Evolutionary conservation across 2,797 vertebrate genomes (phyloP), one percentile per base, ranked within the genome.

Genomic region (Lagodon rhomboides): DNA sequence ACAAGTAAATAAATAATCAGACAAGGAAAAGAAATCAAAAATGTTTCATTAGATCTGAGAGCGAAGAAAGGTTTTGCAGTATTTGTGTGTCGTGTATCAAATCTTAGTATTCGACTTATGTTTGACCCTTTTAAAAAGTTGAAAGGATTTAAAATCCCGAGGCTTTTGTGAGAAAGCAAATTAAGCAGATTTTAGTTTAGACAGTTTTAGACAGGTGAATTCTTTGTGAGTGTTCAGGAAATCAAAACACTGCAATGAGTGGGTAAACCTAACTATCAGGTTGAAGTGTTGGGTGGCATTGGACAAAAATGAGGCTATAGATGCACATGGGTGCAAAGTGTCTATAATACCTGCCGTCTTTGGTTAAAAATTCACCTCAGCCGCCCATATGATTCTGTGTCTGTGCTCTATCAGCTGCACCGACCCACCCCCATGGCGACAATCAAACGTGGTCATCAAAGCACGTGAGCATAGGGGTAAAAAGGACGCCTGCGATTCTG

Each of bases 401-500:
- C 10, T 61, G 30, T n/a, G 34, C 22, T 69, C 30, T 54, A 1
- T 46, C 20, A 50, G 3, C 25, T 69, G 49, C 44, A 27, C 30
- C 60, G 56, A 60, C 23, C 10, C 43, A 53, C 3, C 25, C 53
- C 5, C 16, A 27, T 9, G 20, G 43, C 53, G 6, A 47, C 9
- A 17, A 34, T 68, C 46, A 59, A 9, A 27, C 12, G 30, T 60
- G 41, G n/a, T 22, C 58, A 55, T 73, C 3, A 54, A 56, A 68
- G 22, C 27, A 6, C 3, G 0, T 55, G 44, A 61, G 12, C 8
- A 6, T 5, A 13, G 47, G 43, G 27, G n/a, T 46, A 41, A 73
- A 68, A 44, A 54, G n/a, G 15, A 68, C 75, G 59, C 41, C 43
- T 43, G 67, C 44, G 46, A 68, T 74, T 60, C 34, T 55, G 46